Evolutionary conservation across 2,113 vertebrate species (phyloP).

Genomic region (Mormyrus iriodes): DNA sequence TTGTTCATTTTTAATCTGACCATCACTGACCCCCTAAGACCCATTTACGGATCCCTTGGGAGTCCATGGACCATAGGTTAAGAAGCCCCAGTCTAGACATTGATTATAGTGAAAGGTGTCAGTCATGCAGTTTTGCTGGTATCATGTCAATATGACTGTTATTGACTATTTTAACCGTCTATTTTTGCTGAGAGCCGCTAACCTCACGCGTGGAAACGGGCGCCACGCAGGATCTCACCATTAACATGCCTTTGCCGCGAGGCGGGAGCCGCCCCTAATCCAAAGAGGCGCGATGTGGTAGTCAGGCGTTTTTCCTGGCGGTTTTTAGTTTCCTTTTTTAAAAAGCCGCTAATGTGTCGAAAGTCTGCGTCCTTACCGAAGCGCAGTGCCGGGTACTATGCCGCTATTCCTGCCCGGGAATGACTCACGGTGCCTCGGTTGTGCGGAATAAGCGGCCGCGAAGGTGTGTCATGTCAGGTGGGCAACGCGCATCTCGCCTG

Average conservation of each 20-base stretch:
- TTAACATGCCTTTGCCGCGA: neutral
- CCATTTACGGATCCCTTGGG: neutral
- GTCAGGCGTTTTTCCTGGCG: no score
- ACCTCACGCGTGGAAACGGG: neutral
- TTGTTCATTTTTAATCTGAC: neutral
- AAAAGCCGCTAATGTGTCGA: neutral
- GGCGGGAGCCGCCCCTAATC: neutral
- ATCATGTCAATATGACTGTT: neutral
- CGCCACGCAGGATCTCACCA: neutral
- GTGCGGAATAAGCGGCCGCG: neutral
- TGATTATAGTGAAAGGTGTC: neutral
- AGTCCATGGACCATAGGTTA: neutral
- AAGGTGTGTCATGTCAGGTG: neutral
- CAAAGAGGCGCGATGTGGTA: neutral
- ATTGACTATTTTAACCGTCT: neutral
- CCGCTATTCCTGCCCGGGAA: neutral
- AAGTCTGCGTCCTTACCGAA: neutral
- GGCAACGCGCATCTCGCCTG: neutral
- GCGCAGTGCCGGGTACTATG: neutral
- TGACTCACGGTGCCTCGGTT: neutral
- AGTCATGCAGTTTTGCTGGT: neutral
- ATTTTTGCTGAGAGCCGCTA: neutral
- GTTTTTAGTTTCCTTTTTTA: neutral
- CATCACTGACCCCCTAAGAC: neutral
- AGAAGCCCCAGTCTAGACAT: no score